Conservation (phyloP, 1,140 invertebrate species). For the Penaeus chinensis region DNA sequence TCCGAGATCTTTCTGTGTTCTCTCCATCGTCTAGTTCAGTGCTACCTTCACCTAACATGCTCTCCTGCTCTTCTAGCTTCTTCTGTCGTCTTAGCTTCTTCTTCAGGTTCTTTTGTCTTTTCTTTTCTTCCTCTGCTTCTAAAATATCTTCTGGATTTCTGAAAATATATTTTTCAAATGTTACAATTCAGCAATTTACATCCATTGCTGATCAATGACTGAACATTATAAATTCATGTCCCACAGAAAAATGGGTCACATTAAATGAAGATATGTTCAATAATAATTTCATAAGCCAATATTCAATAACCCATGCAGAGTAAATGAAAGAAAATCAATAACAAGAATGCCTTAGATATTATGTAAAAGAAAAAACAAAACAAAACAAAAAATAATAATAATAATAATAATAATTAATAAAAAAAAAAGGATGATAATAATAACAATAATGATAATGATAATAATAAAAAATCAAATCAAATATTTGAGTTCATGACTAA, state of each 20-base stretch:
- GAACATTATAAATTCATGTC: neutral
- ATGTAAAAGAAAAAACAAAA: too few relatives aligned
- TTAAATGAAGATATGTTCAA: neutral
- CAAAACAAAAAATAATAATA: too few relatives aligned
- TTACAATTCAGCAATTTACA: constrained; percentile 6
- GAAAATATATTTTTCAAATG: constrained; percentile 20
- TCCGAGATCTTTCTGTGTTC: neutral
- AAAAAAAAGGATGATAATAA: neutral
- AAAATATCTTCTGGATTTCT: constrained; percentile 51
- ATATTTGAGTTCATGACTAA: too few relatives aligned
- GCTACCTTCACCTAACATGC: constrained; percentile 38
- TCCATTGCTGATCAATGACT: neutral
- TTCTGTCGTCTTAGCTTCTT: constrained; percentile 49
- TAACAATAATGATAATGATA: neutral
- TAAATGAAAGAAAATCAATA: too few relatives aligned
- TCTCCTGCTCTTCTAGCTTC: constrained; percentile 58
- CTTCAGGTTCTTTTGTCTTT: constrained; percentile 43
- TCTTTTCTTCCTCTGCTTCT: constrained; percentile 47
- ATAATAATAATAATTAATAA: neutral
- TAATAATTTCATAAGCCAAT: too few relatives aligned
- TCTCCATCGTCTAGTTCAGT: neutral
- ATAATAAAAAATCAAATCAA: neutral
- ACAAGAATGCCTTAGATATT: too few relatives aligned
- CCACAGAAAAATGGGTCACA: neutral
- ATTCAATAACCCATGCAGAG: too few relatives aligned